Base-by-base conservation (phyloP, 2,113 vertebrate genomes). In the Fulmarus glacialis region DNA sequence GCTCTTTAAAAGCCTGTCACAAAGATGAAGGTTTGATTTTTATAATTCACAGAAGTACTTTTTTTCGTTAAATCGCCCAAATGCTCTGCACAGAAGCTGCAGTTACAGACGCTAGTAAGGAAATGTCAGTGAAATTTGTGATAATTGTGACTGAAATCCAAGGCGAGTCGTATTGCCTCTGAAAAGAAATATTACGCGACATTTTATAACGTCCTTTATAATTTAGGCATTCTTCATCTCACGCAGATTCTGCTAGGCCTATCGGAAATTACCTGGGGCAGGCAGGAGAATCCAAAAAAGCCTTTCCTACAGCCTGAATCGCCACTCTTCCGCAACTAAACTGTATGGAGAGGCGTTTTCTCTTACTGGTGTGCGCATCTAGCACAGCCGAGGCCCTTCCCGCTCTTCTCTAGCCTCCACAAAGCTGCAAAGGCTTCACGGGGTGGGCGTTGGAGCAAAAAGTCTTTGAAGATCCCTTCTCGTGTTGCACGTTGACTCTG, bases 171-270 rank as follows among this genome's bases (percentile, higher is more conserved):
- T 58, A 20, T 11, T 74, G 23, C 9, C 12, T 71, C 53, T 58
- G n/a, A 89, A 95, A 62, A 59, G 22, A 80, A 80, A 21, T 42
- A 45, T 40, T 22, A 66, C 27, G 24, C 2, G 3, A 40, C 3
- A 8, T 67, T 63, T 71, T 58, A 11, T 17, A 40, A 78, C 18
- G 3, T 6, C 12, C 4, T 75, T 67, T 38, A 30, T 67, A 67
- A 75, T 72, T 56, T 17, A 50, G 52, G 7, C 14, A 22, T 71
- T 87, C 24, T 50, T 79, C 24, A 15, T 73, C 29, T 71, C 16
- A 7, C 0, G 0, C 2, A 32, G 27, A 10, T 45, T 74, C 26
- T 89, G 9, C 16, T 43, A 40, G 6, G 10, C 11, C 5, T 55
- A 17, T 20, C 67, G 29, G 36, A 75, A 87, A 73, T 60, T 43